A percentile compares a stretch with the other conserved stretches of the same genome.
phyloP scores from a whole-genome alignment of 2,797 vertebrate genomes.

The Rhodeus uyekii region DNA sequence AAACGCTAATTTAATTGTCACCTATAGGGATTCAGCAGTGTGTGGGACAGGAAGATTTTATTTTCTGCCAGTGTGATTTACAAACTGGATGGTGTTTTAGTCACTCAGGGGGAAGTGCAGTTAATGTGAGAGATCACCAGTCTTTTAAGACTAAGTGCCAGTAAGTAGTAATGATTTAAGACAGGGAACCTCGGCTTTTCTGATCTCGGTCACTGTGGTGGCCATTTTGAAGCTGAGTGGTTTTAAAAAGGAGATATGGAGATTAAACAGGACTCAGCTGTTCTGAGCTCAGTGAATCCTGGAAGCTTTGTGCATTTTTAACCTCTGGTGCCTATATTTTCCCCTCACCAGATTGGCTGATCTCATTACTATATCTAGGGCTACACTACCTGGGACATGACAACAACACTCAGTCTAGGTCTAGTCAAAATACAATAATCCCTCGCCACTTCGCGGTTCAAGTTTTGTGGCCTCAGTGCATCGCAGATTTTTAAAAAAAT shows the following conservation, averaged over 20 bases:
- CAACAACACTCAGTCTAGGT: background rate
- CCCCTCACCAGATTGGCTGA: background rate
- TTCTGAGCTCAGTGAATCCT: slow-evolving; percentile 27
- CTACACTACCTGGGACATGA: background rate
- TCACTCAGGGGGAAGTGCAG: background rate
- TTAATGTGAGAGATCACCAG: slow-evolving; percentile 16
- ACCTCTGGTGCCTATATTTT: background rate
- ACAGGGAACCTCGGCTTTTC: background rate
- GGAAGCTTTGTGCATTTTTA: slow-evolving; percentile 11
- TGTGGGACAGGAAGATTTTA: background rate
- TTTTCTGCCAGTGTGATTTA: slow-evolving; percentile 31
- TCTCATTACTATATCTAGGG: background rate
- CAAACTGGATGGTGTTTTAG: slow-evolving; percentile 1
- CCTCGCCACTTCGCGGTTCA: no score
- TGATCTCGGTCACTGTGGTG: background rate
- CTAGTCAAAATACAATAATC: background rate
- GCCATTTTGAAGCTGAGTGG: slow-evolving; percentile 33
- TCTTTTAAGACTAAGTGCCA: slow-evolving; percentile 18
- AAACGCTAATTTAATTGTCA: slow-evolving; percentile 12
- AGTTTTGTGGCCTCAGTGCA: no score
- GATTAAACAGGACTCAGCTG: slow-evolving; percentile 35
- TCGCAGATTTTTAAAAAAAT: no score
- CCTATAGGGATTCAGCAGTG: background rate
- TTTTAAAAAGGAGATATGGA: slow-evolving; percentile 21
- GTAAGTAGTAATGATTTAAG: background rate